Percentiles rank a stretch among this genome's conserved stretches.
These are phyloP conservation scores for Oxyura jamaicensis DNA, from an alignment of 2,113 vertebrate species.

Conservation along the genomic window DNA sequence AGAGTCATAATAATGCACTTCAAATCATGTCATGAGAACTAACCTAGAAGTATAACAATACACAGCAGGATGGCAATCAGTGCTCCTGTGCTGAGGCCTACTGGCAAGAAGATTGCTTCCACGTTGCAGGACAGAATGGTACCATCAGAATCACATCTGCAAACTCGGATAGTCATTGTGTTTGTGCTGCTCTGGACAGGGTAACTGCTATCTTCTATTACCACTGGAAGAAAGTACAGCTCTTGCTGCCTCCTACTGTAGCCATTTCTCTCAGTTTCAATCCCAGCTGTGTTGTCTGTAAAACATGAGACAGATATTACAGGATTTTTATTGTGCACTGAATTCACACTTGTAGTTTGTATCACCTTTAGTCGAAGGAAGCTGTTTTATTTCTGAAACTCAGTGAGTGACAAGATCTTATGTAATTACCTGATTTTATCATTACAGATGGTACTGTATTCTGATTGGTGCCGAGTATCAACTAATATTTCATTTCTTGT, in stretches of 20 bases:
- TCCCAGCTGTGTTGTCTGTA: constrained; percentile 95
- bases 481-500: not conserved
- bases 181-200: constrained; percentile 94
- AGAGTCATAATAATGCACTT: not conserved
- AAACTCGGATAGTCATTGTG: constrained; percentile 94
- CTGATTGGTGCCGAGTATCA: not conserved
- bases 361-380: not conserved
- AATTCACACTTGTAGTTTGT: not conserved
- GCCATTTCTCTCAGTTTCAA: constrained; percentile 87
- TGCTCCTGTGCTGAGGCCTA: constrained; percentile 95
- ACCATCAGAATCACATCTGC: constrained; percentile 90
- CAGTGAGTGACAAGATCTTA: not conserved
- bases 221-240: constrained; percentile 88
- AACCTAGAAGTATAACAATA: constrained; percentile 93
- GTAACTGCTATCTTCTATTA: constrained; percentile 94
- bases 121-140: constrained; percentile 92
- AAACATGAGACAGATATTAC: constrained; percentile 58
- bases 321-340: constrained; percentile 1
- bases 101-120: constrained; percentile 94
- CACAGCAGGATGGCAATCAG: constrained; percentile 95
- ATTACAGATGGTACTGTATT: not conserved
- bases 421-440: not conserved
- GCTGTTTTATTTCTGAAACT: not conserved
- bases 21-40: constrained; percentile 50
- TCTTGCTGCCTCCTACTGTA: constrained; percentile 92